Evolutionary conservation across 2,888 invertebrate genomes (phyloP).

Genomic region (Brachypalpus laphriformis): DNA sequence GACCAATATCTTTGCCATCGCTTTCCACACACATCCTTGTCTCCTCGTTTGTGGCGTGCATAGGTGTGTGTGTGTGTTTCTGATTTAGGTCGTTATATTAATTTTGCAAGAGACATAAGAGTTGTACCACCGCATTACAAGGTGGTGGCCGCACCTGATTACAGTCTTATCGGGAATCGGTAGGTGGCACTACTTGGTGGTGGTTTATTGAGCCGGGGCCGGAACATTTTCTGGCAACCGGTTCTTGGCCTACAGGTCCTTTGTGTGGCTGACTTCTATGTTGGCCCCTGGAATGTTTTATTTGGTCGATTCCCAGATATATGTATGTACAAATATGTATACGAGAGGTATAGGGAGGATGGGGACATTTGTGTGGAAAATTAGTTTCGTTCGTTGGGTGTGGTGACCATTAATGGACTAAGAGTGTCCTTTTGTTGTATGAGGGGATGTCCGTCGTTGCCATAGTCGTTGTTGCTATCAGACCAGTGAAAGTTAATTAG

Average conservation of each 20-base stretch:
- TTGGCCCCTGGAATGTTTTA: conserved; percentile 45
- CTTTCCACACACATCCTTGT: neutral
- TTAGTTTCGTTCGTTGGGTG: conserved; percentile 38
- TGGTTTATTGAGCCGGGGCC: conserved; percentile 38
- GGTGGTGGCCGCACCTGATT: conserved; percentile 70
- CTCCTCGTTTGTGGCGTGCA: neutral
- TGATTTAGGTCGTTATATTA: conserved; percentile 65
- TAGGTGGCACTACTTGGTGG: conserved; percentile 48
- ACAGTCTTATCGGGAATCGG: conserved; percentile 66
- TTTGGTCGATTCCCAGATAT: conserved; percentile 29
- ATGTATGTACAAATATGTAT: conserved; percentile 6
- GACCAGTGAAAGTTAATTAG: conserved; percentile 69
- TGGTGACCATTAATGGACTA: conserved; percentile 66
- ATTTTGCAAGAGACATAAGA: conserved; percentile 61
- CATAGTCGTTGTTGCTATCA: conserved; percentile 8
- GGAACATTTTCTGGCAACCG: conserved; percentile 54
- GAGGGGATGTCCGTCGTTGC: neutral
- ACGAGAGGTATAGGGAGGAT: neutral
- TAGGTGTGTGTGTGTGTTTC: conserved; percentile 34
- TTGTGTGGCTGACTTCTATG: conserved; percentile 26
- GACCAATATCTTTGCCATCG: conserved; percentile 16
- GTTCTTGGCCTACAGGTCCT: conserved; percentile 55
- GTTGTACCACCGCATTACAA: conserved; percentile 50
- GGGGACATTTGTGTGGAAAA: conserved; percentile 37
- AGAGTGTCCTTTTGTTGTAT: conserved; percentile 62